Conservation (phyloP, 1,140 invertebrate species). For the Tyrophagus putrescentiae region DNA sequence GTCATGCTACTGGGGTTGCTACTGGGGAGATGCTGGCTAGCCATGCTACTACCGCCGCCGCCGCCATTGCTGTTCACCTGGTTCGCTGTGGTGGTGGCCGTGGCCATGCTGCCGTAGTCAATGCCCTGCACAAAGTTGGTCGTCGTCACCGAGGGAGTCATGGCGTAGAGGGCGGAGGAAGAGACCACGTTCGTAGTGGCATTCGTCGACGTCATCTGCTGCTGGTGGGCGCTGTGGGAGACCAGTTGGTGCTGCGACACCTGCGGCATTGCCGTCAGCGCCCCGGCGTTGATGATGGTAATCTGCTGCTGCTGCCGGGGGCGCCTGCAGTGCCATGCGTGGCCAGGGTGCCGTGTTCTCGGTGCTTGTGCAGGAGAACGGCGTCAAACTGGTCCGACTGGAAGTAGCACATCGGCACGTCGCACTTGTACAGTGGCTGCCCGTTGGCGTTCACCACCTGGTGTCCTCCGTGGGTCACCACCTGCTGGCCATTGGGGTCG, state of each 20-base stretch:
- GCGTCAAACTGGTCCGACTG: constrained; percentile 6
- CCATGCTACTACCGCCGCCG: background rate
- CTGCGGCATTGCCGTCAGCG: background rate
- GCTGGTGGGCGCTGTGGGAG: background rate
- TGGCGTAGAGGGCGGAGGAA: background rate
- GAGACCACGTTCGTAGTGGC: constrained; percentile 4
- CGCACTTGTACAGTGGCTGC: background rate
- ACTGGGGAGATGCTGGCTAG: background rate
- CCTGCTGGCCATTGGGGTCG: background rate
- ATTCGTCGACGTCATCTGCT: background rate
- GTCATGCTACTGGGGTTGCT: background rate
- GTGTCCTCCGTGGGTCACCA: too few relatives aligned
- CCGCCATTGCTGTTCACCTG: constrained; percentile 1
- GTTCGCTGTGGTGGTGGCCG: background rate
- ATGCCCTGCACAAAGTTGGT: background rate
- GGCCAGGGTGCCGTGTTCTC: background rate
- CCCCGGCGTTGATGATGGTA: constrained; percentile 9
- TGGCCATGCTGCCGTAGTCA: background rate
- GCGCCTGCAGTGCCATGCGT: background rate
- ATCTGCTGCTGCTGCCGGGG: constrained; percentile 13
- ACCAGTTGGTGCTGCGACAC: background rate
- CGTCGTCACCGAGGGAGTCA: background rate
- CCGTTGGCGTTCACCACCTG: background rate
- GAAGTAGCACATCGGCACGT: constrained; percentile 4
- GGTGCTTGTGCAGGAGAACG: constrained; percentile 10